A percentile compares a stretch with the other conserved stretches of the same genome.
Evolutionary conservation across 2,113 vertebrate species (phyloP).

Genomic region (Donacobius atricapilla): DNA sequence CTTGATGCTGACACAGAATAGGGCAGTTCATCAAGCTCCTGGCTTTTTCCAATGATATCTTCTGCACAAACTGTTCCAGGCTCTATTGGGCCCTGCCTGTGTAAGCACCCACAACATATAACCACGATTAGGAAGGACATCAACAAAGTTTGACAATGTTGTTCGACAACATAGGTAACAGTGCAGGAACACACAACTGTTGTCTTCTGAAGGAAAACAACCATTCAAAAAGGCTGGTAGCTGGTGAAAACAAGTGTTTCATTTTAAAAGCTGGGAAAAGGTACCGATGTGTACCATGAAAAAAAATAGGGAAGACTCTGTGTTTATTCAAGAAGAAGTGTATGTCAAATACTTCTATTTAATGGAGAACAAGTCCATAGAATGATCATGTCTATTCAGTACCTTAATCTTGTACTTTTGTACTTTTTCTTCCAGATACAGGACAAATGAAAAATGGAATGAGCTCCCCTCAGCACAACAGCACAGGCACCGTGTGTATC

Average conservation of each 20-base stretch:
- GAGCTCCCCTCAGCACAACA: not conserved
- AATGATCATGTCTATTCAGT: not conserved
- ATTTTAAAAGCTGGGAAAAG: not conserved
- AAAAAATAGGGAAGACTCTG: not conserved
- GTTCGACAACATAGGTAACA: not conserved
- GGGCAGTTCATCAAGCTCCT: not conserved
- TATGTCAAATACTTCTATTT: not conserved
- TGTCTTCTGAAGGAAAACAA: not conserved
- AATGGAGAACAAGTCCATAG: not conserved
- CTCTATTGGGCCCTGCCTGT: not conserved
- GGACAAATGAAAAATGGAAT: not conserved
- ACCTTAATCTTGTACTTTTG: not conserved
- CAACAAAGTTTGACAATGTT: not conserved
- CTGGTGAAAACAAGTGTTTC: not conserved
- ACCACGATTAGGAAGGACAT: not conserved
- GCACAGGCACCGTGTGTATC: accelerated
- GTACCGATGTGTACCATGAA: not conserved
- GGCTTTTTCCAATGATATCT: not conserved
- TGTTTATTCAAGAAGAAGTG: not conserved
- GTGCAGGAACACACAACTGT: not conserved
- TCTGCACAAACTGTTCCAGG: not conserved
- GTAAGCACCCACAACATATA: not conserved
- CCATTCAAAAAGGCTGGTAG: not conserved
- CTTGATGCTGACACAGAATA: not conserved
- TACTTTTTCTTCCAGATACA: not conserved